These are phyloP conservation scores for Perca flavescens DNA, from an alignment of 2,113 vertebrate genomes.

Conservation along the genomic window DNA sequence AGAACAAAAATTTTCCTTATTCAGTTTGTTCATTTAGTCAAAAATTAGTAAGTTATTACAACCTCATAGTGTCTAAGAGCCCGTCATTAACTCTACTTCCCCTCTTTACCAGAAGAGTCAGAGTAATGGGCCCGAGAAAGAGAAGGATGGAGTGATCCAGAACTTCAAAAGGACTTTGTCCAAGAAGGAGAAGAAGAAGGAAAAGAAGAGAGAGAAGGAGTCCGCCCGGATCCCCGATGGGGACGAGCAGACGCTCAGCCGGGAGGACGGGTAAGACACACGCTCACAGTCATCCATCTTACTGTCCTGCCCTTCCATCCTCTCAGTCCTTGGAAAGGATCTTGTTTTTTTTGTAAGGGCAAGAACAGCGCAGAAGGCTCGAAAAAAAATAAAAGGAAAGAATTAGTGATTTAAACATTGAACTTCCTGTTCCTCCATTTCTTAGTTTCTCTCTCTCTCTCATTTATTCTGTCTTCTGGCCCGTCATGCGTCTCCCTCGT, in stretches of 20 bases:
- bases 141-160: conserved; percentile 98
- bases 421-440: conserved; percentile 25
- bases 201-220: conserved; percentile 96
- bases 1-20: neutral
- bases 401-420: conserved; percentile 26
- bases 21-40: neutral
- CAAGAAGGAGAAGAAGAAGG: conserved; percentile 98
- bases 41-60: neutral
- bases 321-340: conserved; percentile 39
- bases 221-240: conserved; percentile 88
- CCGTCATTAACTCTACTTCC: neutral
- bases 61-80: neutral
- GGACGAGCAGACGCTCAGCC: conserved; percentile 86
- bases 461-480: too few species aligned
- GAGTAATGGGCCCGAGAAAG: conserved; percentile 97
- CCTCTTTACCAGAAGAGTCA: conserved; percentile 88
- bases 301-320: conserved; percentile 29
- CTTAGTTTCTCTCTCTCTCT: neutral
- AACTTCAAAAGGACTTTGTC: conserved; percentile 98
- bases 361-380: conserved; percentile 27
- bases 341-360: conserved; percentile 15
- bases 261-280: conserved; percentile 89
- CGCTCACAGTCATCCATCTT: conserved; percentile 45
- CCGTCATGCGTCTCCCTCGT: neutral
- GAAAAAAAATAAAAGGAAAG: conserved; percentile 18